phyloP scores from a whole-genome alignment of 2,888 invertebrate genomes.

The Athalia circularis region DNA sequence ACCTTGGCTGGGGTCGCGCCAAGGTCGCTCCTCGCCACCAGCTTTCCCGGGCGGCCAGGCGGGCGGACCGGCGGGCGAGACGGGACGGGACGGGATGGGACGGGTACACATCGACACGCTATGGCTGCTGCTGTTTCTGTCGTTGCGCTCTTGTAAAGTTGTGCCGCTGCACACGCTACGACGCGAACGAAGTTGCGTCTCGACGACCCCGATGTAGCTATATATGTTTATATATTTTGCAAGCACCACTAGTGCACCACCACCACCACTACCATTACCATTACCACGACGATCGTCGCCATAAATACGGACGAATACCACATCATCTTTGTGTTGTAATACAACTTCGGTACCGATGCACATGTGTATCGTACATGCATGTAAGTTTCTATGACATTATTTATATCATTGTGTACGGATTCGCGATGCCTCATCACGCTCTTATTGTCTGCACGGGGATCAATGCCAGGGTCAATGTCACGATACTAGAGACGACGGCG shows the following conservation, averaged over 20 bases:
- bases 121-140: conserved; percentile 46
- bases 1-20: conserved; percentile 65
- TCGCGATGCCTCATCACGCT: conserved; percentile 37
- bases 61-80: too few relatives aligned
- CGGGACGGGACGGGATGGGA: conserved; percentile 13
- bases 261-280: not conserved
- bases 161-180: too few relatives aligned
- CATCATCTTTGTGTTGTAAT: too few relatives aligned
- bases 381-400: not conserved
- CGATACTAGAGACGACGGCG: conserved; percentile 43
- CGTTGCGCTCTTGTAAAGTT: conserved; percentile 37
- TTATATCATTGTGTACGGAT: conserved; percentile 10
- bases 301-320: too few relatives aligned
- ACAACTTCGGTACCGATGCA: too few relatives aligned
- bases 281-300: not conserved
- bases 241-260: conserved; percentile 9
- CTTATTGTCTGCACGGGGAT: conserved; percentile 54
- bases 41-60: conserved; percentile 49
- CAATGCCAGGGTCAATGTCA: conserved; percentile 73
- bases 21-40: conserved; percentile 63
- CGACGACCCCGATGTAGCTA: conserved; percentile 33
- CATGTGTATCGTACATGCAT: too few relatives aligned
- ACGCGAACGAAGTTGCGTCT: conserved; percentile 36
- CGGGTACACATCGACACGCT: conserved; percentile 53
- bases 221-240: too few relatives aligned